Evolutionary conservation across 2,113 vertebrate species (phyloP), one percentile per base, ranked within the genome.

Genomic region (Zosterops lateralis): DNA sequence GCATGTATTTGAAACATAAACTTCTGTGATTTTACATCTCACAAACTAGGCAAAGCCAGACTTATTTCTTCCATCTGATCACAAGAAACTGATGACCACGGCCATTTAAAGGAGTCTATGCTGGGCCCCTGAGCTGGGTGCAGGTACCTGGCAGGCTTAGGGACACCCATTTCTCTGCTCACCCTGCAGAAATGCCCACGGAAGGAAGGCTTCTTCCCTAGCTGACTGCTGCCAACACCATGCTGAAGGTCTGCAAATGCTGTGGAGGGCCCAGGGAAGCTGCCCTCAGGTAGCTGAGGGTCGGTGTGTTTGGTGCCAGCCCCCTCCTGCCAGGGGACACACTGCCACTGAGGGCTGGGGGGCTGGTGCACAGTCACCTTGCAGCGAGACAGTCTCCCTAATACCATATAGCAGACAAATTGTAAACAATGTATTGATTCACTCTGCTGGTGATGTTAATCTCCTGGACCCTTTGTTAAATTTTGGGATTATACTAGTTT

Each of bases 211-310:
- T 87, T 74, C 31, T 87, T 74, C 50, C 68, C 51, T 34, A 17
- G 14, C 11, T 77, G 25, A 8, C 32, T 17, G 14, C 26, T 54
- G 9, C 34, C 8, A 19, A 3, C 32, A 25, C 17, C 32, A 14
- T 28, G 4, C 68, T 71, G 62, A 61, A 54, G 47, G 28, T 50
- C 34, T 57, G 25, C 6, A 26, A 26, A 32, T 22, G 72, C 44
- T 0, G 0, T 5, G 25, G 47, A 17, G 32, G 6, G 6, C 12
- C 7, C 3, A 5, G 32, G 10, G 50, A 6, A 28, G 48, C 48
- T 81, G 66, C 44, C 31, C 38, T 1, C 2, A 2, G 20, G 62
- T 26, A 31, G 40, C 45, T 90, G 67, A 22, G 9, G 28, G 38
- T 42, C 31, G 36, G 13, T 57, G 14, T 1, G 0, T 32, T 85